Evolutionary conservation across 2,888 invertebrate genomes (phyloP).

Genomic region (Drosophila infuscata): DNA sequence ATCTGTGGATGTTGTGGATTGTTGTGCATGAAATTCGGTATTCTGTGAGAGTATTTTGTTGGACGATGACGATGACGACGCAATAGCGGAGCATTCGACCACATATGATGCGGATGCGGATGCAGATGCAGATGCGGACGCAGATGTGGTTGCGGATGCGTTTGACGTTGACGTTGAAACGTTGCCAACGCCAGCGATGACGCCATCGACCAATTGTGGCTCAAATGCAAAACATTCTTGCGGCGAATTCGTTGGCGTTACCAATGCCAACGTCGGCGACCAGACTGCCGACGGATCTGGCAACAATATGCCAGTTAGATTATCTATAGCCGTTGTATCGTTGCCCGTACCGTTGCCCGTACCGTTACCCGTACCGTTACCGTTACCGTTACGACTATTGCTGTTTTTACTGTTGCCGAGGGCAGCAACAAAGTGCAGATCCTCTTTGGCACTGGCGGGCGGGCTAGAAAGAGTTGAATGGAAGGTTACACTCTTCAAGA

Average conservation of each 20-base stretch:
- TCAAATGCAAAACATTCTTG: conserved; percentile 68
- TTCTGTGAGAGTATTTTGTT: conserved; percentile 63
- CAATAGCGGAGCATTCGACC: conserved; percentile 62
- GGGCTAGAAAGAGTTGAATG: conserved; percentile 94
- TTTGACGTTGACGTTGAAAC: conserved; percentile 51
- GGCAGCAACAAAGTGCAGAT: conserved; percentile 55
- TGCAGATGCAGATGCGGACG: conserved; percentile 28
- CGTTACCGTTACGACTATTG: conserved; percentile 7
- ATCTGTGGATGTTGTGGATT: conserved; percentile 75
- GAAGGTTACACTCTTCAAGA: conserved; percentile 95
- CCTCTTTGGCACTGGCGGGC: conserved; percentile 86
- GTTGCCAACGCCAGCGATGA: conserved; percentile 72
- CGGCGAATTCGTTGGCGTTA: conserved; percentile 78
- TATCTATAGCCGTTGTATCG: conserved; percentile 12
- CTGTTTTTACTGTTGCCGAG: conserved; percentile 29
- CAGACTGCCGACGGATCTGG: conserved; percentile 43
- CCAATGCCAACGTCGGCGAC: conserved; percentile 75
- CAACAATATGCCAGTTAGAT: conserved; percentile 19
- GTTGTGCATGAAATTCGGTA: conserved; percentile 71
- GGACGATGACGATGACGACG: conserved; percentile 46
- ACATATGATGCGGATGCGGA: conserved; percentile 59
- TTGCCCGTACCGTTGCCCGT: conserved; percentile 12
- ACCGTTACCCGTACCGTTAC: conserved; percentile 27
- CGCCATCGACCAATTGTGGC: conserved; percentile 51
- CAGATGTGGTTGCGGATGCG: conserved; percentile 26